A percentile compares a stretch with the other conserved stretches of the same genome.
Evolutionary conservation across 2,888 invertebrate species (phyloP).

Genomic region (Cerceris rybyensis): DNA sequence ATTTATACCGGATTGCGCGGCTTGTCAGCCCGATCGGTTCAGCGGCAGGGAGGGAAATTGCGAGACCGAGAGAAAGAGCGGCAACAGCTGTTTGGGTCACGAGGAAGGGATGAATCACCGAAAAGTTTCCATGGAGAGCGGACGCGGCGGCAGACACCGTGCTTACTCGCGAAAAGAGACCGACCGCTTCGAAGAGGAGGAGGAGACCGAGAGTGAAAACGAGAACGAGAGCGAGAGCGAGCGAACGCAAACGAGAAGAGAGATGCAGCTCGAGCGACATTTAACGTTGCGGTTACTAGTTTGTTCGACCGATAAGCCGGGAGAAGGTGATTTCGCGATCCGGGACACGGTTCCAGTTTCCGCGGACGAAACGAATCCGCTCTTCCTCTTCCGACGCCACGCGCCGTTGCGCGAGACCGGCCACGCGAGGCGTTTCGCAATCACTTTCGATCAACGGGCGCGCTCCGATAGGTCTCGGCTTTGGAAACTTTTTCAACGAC

Average conservation of each 20-base stretch:
- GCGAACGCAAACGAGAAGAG: neutral
- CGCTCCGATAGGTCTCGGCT: conserved; percentile 49
- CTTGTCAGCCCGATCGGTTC: conserved; percentile 33
- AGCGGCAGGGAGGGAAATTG: conserved; percentile 2
- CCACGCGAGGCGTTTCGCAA: conserved; percentile 48
- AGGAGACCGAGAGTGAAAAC: neutral
- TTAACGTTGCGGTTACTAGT: neutral
- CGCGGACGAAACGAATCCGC: conserved; percentile 6
- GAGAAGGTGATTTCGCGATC: neutral
- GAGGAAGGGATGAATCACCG: conserved; percentile 69
- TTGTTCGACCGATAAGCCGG: neutral
- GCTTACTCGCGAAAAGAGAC: neutral
- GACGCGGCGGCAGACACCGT: conserved; percentile 2
- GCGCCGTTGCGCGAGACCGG: conserved; percentile 29
- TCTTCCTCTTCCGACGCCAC: conserved; percentile 45
- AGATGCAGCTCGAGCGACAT: neutral
- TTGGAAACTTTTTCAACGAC: neutral
- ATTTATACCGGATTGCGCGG: conserved; percentile 52
- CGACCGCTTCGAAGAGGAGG: neutral
- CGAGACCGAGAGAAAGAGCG: conserved; percentile 10
- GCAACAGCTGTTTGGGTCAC: conserved; percentile 64
- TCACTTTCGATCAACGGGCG: conserved; percentile 59
- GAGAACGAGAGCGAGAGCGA: conserved; percentile 3
- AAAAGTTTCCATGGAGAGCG: conserved; percentile 68
- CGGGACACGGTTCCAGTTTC: neutral